Evolutionary conservation across 2,113 vertebrate genomes (phyloP).

Genomic region (Stegostoma tigrinum): DNA sequence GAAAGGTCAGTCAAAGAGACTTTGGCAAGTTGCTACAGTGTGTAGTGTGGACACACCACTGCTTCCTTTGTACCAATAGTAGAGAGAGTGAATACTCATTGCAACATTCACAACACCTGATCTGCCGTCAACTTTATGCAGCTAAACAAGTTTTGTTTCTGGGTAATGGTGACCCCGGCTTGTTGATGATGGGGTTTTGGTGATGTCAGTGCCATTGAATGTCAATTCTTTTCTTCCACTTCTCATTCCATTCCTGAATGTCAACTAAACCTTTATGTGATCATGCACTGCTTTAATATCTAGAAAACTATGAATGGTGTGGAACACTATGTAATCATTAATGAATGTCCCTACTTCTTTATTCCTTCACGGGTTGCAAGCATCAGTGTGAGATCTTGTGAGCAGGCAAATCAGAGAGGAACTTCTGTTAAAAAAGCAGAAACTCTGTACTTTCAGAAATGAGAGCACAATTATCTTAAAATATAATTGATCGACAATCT

Average conservation of each 20-base stretch:
- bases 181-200: background rate
- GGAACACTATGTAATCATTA: background rate
- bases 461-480: background rate
- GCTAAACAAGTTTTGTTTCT: background rate
- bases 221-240: background rate
- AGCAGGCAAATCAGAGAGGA: background rate
- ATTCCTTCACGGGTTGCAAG: background rate
- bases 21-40: background rate
- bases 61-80: background rate
- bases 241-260: background rate
- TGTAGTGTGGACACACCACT: background rate
- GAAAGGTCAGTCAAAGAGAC: background rate
- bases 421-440: background rate
- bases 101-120: background rate
- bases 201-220: background rate
- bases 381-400: background rate
- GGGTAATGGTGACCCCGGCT: background rate
- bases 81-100: background rate
- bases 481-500: background rate
- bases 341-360: background rate
- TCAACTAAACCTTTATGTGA: too few species aligned
- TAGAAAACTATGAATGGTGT: background rate
- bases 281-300: background rate
- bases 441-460: background rate
- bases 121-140: background rate